A percentile compares a stretch with the other conserved stretches of the same genome.
phyloP scores from a whole-genome alignment of 1,140 invertebrate species.

The Achroia grisella region DNA sequence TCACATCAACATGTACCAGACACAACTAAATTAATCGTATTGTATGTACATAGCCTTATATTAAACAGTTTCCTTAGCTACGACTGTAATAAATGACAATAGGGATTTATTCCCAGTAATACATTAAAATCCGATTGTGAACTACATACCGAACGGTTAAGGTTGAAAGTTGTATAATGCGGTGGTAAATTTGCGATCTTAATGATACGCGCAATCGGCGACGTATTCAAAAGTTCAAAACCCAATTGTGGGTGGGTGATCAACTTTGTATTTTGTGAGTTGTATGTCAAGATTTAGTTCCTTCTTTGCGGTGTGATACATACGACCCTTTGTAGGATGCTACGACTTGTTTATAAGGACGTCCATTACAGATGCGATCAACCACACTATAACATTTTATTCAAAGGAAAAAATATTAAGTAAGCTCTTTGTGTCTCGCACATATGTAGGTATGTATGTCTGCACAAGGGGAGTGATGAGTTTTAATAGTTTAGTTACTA shows the following conservation, averaged over 20 bases:
- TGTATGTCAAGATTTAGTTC: conserved; percentile 19
- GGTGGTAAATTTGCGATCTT: conserved; percentile 38
- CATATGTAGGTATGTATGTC: too few species aligned
- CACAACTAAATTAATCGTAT: conserved; percentile 9
- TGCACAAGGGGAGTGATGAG: too few species aligned
- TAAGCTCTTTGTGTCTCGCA: background rate
- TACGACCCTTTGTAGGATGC: background rate
- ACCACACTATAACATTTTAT: conserved; percentile 32
- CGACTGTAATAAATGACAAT: conserved; percentile 48
- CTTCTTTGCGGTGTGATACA: background rate
- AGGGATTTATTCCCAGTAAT: conserved; percentile 34
- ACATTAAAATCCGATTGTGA: conserved; percentile 9
- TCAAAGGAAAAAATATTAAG: background rate
- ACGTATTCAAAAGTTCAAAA: conserved; percentile 37
- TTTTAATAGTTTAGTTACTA: too few species aligned
- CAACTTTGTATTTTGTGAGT: conserved; percentile 20
- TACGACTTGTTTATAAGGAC: conserved; percentile 31
- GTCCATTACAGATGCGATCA: conserved; percentile 32
- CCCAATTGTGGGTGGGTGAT: conserved; percentile 13
- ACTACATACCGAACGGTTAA: conserved; percentile 20
- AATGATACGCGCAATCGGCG: conserved; percentile 42
- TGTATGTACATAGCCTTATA: conserved; percentile 34
- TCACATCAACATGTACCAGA: background rate
- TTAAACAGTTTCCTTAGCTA: conserved; percentile 47
- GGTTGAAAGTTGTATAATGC: conserved; percentile 15